phyloP scores from a whole-genome alignment of 2,797 vertebrate genomes.

The Salarias fasciatus region DNA sequence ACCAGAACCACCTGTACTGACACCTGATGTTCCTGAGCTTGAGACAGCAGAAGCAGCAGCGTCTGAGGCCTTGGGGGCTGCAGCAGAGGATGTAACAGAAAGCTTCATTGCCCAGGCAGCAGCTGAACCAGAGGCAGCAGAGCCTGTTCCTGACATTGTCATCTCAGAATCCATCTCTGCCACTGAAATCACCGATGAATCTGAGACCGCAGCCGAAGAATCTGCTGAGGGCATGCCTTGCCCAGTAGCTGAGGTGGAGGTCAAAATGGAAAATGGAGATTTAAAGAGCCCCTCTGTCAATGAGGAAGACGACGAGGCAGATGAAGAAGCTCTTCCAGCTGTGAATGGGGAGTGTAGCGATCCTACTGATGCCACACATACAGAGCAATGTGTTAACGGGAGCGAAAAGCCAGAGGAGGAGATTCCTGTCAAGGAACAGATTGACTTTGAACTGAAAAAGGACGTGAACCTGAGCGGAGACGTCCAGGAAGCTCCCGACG shows the following conservation, averaged over 20 bases:
- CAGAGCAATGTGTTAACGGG: conserved; percentile 78
- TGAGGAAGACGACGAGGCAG: conserved; percentile 57
- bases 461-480: conserved; percentile 72
- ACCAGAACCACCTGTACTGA: conserved; percentile 21
- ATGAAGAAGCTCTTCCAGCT: conserved; percentile 43
- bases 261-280: conserved; percentile 79
- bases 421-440: conserved; percentile 58
- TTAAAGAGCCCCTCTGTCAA: conserved; percentile 51
- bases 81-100: conserved; percentile 31
- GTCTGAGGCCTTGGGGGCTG: conserved; percentile 22
- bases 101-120: conserved; percentile 21
- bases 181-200: conserved; percentile 52
- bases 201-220: conserved; percentile 35
- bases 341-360: conserved; percentile 74
- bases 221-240: conserved; percentile 42
- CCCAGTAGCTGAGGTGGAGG: conserved; percentile 48
- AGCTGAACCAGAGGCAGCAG: conserved; percentile 46
- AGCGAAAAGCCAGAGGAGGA: conserved; percentile 65
- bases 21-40: conserved; percentile 31
- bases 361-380: conserved; percentile 28
- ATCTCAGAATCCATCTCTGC: conserved; percentile 74
- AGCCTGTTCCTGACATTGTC: conserved; percentile 75
- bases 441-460: conserved; percentile 83
- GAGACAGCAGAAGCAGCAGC: conserved; percentile 26
- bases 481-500: conserved; percentile 62